Base-by-base conservation (phyloP, 53 echinoderm and acorn worm species). In the Mesocentrotus franciscanus region DNA sequence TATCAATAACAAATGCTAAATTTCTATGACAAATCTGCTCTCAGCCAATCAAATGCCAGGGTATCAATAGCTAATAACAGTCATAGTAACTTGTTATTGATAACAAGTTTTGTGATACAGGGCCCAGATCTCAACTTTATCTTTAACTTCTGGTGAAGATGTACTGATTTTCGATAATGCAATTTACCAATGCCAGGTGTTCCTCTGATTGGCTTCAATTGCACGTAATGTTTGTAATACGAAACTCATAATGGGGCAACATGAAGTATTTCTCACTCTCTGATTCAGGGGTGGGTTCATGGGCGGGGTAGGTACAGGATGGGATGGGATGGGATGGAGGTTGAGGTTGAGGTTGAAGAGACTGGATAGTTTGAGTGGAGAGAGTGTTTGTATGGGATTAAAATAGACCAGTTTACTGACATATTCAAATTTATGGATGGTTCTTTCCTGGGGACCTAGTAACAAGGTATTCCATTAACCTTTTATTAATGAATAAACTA, bases 141-240 rank as follows among this genome's bases (percentile, higher is more conserved):
- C 27, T 26, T 27, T 26, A 89, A 62, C 62, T 91, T 91, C 11
- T 39, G 35, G 32, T 66, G 35, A 64, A 64, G 91, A 66, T 64
- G 20, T 29, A 91, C 27, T 11, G 91, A 64, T 35, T 66, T 91
- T 64, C 66, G 15, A 66, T 91, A 91, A 91, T 91, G 91, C 39
- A 91, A 91, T 91, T 91, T 91, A 33, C 32, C 29, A 91, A 91
- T 64, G 91, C 91, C 91, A 91, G 91, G 91, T 91, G 91, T 66
- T 91, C 61, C 30, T 24, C 35, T 91, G 91, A 91, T 91, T 91
- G 91, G 91, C 33, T 64, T 66, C 91, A 91, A 91, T 91, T 91
- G 91, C 66, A 66, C 36, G 39, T 91, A 62, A 91, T 91, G 66
- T 62, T 5, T 91, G 91, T 64, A 91, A 91, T 91, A 66, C 58